Base-by-base conservation (phyloP, 2,888 invertebrate species). In the Acholoe squamosa region DNA sequence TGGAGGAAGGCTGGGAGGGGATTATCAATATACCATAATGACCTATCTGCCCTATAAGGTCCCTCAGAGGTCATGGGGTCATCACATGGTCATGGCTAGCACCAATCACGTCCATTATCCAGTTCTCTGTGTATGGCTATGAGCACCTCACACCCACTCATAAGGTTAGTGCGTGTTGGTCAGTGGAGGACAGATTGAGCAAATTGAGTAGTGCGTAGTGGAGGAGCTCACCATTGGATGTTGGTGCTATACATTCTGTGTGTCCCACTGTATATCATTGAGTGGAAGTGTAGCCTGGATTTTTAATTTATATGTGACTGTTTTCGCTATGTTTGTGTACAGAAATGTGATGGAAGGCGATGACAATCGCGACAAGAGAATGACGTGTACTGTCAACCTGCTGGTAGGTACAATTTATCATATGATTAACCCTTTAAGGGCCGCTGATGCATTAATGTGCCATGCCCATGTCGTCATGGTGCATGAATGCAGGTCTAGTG, bases 341-440 rank as follows among this genome's bases (percentile, higher is more conserved):
- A 95, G 95, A 92, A 98, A 98, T 94, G 98, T 99, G 0, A 98
- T 98, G 96, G 98, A 98, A 95, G 98, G 98, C 25, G 98, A 99
- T 94, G 99, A 99, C 95, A 98, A 99, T 95, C 97, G 98, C 56
- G 98, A 99, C 95, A 99, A 99, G 95, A 97, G 98, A 91, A 99
- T 99, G 98, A 98, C 98, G 0, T 99, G 99, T 95, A 99, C 99
- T 3, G 98, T 99, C 90, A 99, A 99, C 96, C 96, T 99, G 92
- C 96, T 99, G 95, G 98, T 98, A 96, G 96, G 96, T 80, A 12
- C 16, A 7, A 7, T 22, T 61, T 61, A 43, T 43, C 43, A 43
- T 43, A 12, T 0, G 0, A 7, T 22, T 61, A 12, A 43, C 10
- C 43, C 3, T 43, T 43, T 43, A 43, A 43, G 43, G 5, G 5